Percentiles rank a stretch among this genome's conserved stretches.
Evolutionary conservation across 2,888 invertebrate species (phyloP).

Genomic region (Pycnomerus fuliginosus): DNA sequence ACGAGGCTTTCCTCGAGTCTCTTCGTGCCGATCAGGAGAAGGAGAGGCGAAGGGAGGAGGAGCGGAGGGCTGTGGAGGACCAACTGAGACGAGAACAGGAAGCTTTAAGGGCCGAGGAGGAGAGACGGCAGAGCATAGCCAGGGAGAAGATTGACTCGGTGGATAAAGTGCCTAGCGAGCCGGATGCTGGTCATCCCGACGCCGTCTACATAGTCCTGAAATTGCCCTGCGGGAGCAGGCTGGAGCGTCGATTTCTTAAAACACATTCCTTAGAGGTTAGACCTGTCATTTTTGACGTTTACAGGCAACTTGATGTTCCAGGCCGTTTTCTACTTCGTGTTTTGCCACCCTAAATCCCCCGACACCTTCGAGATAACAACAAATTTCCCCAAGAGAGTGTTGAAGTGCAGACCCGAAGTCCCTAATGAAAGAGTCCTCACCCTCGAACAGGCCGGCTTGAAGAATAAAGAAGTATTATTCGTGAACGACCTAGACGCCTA

Average conservation of each 20-base stretch:
- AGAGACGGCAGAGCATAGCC: conserved; percentile 58
- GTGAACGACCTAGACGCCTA: conserved; percentile 90
- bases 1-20: conserved; percentile 91
- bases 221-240: conserved; percentile 83
- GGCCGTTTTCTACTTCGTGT: conserved; percentile 93
- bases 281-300: not conserved
- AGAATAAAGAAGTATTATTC: conserved; percentile 88
- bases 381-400: conserved; percentile 87
- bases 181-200: conserved; percentile 65
- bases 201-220: conserved; percentile 86
- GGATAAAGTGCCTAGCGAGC: conserved; percentile 72
- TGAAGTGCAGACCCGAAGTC: conserved; percentile 62
- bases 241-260: conserved; percentile 83
- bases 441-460: conserved; percentile 77
- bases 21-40: conserved; percentile 93
- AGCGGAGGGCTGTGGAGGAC: conserved; percentile 57
- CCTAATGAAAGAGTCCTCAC: conserved; percentile 56
- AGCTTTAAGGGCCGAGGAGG: conserved; percentile 54
- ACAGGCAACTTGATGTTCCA: conserved; percentile 52
- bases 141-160: conserved; percentile 67
- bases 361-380: conserved; percentile 93
- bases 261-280: conserved; percentile 78
- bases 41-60: conserved; percentile 70
- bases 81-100: conserved; percentile 51
- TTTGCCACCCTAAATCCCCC: conserved; percentile 92